A percentile compares a stretch with the other conserved stretches of the same genome.
Evolutionary conservation across 2,113 vertebrate species (phyloP).

Genomic region (Gopherus evgoodei): DNA sequence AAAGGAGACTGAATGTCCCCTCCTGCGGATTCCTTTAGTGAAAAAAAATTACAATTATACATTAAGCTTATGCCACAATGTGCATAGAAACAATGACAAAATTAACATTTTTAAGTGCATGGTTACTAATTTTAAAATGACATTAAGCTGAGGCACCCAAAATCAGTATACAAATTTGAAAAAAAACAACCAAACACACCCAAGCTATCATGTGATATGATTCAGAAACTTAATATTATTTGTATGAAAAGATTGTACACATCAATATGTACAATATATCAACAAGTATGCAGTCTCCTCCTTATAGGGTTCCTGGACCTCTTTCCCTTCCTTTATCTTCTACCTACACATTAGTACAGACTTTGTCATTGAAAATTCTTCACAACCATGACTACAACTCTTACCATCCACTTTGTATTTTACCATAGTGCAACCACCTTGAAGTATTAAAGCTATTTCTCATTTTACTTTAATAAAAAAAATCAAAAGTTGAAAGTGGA

Average conservation of each 20-base stretch:
- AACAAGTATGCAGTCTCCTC: background rate
- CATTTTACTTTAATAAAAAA: background rate
- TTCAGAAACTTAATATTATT: background rate
- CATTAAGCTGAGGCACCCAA: background rate
- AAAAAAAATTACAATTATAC: constrained; percentile 52
- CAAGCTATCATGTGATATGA: background rate
- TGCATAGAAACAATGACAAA: background rate
- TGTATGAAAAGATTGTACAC: background rate
- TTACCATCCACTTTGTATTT: background rate
- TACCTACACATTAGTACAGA: background rate
- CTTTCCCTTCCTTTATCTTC: background rate
- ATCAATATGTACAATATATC: background rate
- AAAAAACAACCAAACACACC: background rate
- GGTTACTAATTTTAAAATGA: background rate
- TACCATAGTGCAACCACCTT: background rate
- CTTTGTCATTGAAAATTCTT: accelerated
- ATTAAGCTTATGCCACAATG: background rate
- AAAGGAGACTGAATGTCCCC: constrained; percentile 93
- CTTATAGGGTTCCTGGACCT: background rate
- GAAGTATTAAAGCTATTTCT: no score
- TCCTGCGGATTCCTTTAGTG: constrained; percentile 89
- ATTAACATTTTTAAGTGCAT: background rate
- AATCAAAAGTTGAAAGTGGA: background rate
- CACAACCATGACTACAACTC: background rate
- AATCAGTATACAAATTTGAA: background rate